Evolutionary conservation across 2,797 vertebrate species (phyloP), one percentile per base, ranked within the genome.

Genomic region (Onychomys leucogaster): DNA sequence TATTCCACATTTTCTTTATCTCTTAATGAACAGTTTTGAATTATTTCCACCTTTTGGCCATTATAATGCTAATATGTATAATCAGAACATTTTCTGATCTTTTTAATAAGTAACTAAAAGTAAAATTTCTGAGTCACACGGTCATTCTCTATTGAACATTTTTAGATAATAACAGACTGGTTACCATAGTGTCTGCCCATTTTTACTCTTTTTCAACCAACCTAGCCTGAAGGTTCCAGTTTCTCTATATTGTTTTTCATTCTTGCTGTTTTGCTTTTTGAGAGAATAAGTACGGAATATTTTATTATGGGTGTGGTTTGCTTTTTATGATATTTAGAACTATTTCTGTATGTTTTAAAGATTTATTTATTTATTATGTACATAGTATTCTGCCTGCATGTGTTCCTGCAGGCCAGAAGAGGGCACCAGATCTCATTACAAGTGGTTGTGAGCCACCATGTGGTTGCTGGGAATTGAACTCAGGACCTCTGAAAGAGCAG

Each of bases 181-280:
- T 76, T 92, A 23, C 41, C 81, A 88, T 52, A 69, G 34, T 59
- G 32, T 29, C 57, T 55, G 0, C 67, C 43, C 61, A 25, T 46
- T 90, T 90, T 81, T 55, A 55, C 55, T 55, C 55, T 55, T 17
- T 55, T 73, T 76, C 4, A 95, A 95, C 14, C 73, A 89, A 55
- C 41, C 63, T 61, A 61, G 16, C 43, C 21, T 34, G 43, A 52
- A 52, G 2, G 29, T 91, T 95, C 63, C 49, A 16, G 0, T 93
- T 97, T 95, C 73, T 93, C 6, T 6, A 86, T 27, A 76, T 90
- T 14, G 87, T 84, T 88, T 87, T 49, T 43, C 67, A 80, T 49
- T 25, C 32, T 86, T 78, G 46, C 12, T 43, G 9, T 59, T 67
- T 90, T 65, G 65, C n/a, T 9, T 85, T 95, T 76, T 84, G 25